These are phyloP conservation scores for Heliocidaris tuberculata DNA, from an alignment of 35 echinoderm and acorn worm species.

Conservation along the genomic window DNA sequence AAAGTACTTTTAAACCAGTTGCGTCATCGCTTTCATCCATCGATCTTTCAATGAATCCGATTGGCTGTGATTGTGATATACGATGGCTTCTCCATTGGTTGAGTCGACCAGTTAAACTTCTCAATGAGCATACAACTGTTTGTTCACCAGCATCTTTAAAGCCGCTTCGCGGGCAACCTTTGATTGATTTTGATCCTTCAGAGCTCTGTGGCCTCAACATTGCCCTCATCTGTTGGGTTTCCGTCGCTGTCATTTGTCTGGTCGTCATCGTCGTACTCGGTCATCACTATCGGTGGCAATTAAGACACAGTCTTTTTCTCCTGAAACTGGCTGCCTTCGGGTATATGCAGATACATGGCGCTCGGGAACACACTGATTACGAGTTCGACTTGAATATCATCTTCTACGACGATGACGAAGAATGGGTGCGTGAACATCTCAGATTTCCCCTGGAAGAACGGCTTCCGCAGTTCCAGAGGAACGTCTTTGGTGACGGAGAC, in stretches of 20 bases:
- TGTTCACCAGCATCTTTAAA: background rate
- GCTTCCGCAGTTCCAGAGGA: background rate
- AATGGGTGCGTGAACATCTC: background rate
- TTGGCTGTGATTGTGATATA: background rate
- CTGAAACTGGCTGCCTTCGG: background rate
- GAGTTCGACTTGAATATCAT: background rate
- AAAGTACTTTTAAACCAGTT: background rate
- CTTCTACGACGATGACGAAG: background rate
- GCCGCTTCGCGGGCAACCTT: background rate
- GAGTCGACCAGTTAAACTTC: background rate
- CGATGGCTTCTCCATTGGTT: background rate
- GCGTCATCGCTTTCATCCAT: background rate
- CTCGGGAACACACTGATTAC: background rate
- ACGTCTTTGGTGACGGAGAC: no score
- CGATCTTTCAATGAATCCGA: background rate
- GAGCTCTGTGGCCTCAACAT: background rate
- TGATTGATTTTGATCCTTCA: background rate
- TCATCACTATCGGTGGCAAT: background rate
- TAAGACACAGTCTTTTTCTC: background rate
- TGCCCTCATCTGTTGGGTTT: background rate
- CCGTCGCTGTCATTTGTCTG: background rate
- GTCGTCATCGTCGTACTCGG: background rate
- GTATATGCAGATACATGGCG: background rate
- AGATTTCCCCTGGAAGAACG: background rate
- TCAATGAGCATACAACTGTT: background rate